These are phyloP conservation scores for Drosophila mojavensis DNA, from an alignment of 1,140 invertebrate species.

Conservation along the genomic window DNA sequence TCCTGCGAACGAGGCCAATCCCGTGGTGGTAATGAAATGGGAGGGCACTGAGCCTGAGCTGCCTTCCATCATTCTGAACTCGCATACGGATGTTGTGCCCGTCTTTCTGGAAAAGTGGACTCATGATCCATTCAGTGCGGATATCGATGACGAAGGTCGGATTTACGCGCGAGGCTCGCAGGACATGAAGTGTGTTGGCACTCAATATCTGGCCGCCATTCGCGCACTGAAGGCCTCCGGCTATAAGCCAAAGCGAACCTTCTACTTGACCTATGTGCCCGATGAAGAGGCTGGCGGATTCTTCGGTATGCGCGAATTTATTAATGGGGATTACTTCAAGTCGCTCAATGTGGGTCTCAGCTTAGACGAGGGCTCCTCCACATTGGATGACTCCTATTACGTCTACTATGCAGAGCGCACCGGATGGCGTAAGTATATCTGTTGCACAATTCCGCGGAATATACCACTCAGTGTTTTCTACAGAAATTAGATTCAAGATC, in stretches of 20 bases:
- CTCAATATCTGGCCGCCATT: constrained; percentile 88
- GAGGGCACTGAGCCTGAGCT: constrained; percentile 87
- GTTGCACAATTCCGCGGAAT: too few relatives aligned
- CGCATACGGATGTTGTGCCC: constrained; percentile 95
- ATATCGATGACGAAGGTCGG: constrained; percentile 89
- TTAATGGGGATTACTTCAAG: constrained; percentile 90
- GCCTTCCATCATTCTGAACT: constrained; percentile 91
- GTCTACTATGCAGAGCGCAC: constrained; percentile 91
- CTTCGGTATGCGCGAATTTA: constrained; percentile 93
- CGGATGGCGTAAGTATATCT: constrained; percentile 87
- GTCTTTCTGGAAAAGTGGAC: constrained; percentile 88
- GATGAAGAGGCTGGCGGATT: constrained; percentile 96
- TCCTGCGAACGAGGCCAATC: constrained; percentile 85
- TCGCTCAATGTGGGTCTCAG: constrained; percentile 95
- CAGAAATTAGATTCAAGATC: constrained; percentile 70
- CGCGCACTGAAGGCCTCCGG: constrained; percentile 87
- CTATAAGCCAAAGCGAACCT: constrained; percentile 86
- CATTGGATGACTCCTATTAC: constrained; percentile 86
- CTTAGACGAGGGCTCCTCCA: constrained; percentile 93
- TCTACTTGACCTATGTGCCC: constrained; percentile 93
- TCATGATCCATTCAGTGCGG: constrained; percentile 89
- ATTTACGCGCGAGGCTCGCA: constrained; percentile 92
- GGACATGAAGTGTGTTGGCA: constrained; percentile 85
- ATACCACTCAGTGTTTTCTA: constrained; percentile 86
- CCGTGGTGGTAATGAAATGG: constrained; percentile 91